Evolutionary conservation across 2,888 invertebrate species (phyloP), one percentile per base, ranked within the genome.

Genomic region (Ferdinandea cuprea): DNA sequence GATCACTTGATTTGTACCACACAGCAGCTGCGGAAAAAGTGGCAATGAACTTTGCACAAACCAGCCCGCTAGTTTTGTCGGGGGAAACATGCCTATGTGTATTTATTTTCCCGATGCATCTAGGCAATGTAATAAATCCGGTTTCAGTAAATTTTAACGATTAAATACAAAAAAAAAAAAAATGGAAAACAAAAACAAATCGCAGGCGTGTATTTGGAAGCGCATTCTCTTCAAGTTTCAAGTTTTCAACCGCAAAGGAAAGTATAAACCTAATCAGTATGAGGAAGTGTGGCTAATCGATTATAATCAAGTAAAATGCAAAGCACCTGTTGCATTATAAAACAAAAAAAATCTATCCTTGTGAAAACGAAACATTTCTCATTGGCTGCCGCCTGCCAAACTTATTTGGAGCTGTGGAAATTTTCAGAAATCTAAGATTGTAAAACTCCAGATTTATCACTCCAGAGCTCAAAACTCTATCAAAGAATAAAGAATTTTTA

Each of bases 21-120:
- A n/a, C n/a, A n/a, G n/a, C n/a, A 17, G 21, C n/a, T n/a, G 46
- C 40, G 21, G 25, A 3, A 2, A 15, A 30, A n/a, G 61, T 52
- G 72, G 30, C 61, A 61, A 19, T 61, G 72, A 72, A 52, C 72
- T 72, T 32, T 44, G 40, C 17, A 13, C 32, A 56, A 28, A 72
- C 28, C 37, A 40, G 48, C 37, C 58, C 25, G 25, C 4, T 13
- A 44, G 15, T 35, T 17, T n/a, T n/a, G n/a, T n/a, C n/a, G n/a
- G n/a, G n/a, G 59, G 30, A 25, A n/a, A n/a, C n/a, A n/a, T n/a
- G n/a, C n/a, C n/a, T n/a, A n/a, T n/a, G n/a, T 48, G 35, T 46
- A 69, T 68, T 35, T 56, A 68, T 9, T 56, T 56, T 58, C 15
- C 46, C 50, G 13, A 7, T 50, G 40, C 30, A 3, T n/a, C 8